Evolutionary conservation across 1,140 invertebrate genomes (phyloP), one percentile per base, ranked within the genome.

Genomic region (Drosophila orena): DNA sequence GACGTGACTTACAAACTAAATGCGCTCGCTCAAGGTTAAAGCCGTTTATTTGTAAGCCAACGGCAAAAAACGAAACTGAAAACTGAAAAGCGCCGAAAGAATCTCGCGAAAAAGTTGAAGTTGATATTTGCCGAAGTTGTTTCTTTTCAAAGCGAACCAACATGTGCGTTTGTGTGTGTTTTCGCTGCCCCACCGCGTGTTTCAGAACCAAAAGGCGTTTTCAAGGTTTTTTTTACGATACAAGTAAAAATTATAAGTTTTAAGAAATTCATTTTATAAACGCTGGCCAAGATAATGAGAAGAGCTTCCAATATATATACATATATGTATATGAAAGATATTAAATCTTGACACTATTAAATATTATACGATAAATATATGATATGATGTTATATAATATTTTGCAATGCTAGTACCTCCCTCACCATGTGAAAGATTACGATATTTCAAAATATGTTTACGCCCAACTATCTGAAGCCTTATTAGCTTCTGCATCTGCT

Each of bases 1-100:
- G 90, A 91, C 90, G 90, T 91, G 90, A 91, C 90, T 91, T 91
- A 91, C 90, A 91, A 91, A 91, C 90, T 80, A 91, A 91, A 91
- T 88, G 85, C 84, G 84, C 79, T 68, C 69, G 73, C 85, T 90
- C 84, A 89, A 89, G 84, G 84, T 89, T 89, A 89, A 88, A 89
- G 85, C 84, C 61, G 80, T 78, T 84, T 89, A 79, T 84, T 89
- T 89, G 84, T 89, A 89, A 89, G 84, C 85, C 80, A 89, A 68
- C 68, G 53, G 73, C 79, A 76, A 89, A 68, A 84, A 84, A 85
- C 79, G 75, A 77, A 80, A 84, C 81, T 68, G 77, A 84, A 90
- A 89, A 37, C 35, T 37, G 37, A 38, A 38, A 38, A 38, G 85
- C 61, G 57, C 76, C 80, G 84, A 88, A 90, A 85, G 68, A 90